phyloP scores from a whole-genome alignment of 2,113 vertebrate genomes.

The Paralichthys olivaceus region DNA sequence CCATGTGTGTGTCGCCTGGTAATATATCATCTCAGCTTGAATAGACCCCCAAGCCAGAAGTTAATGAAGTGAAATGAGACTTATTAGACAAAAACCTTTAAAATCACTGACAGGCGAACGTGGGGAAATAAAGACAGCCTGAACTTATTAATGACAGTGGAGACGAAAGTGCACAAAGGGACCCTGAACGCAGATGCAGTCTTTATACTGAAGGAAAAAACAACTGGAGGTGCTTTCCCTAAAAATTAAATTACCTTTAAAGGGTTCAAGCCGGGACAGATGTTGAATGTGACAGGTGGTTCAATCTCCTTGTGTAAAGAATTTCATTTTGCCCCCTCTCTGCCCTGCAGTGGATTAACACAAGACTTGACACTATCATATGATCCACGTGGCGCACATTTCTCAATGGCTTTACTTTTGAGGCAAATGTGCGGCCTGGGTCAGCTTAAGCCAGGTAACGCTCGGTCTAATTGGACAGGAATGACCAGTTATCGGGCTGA shows the following conservation, averaged over 20 bases:
- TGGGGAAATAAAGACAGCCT: constrained; percentile 54
- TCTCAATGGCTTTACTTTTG: constrained; percentile 50
- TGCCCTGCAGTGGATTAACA: constrained; percentile 42
- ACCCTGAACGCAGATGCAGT: constrained; percentile 3
- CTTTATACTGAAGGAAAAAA: neutral
- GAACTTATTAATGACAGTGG: constrained; percentile 68
- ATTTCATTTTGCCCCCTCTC: neutral
- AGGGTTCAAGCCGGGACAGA: constrained; percentile 28
- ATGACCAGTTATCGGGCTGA: constrained; percentile 61
- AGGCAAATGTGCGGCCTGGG: constrained; percentile 15
- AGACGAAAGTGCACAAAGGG: constrained; percentile 47
- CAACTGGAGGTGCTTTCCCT: neutral
- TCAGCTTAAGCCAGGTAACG: constrained; percentile 56
- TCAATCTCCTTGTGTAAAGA: neutral
- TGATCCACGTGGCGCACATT: constrained; percentile 51
- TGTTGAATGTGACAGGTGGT: neutral
- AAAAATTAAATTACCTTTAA: neutral
- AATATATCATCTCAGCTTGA: constrained; percentile 82
- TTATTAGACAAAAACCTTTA: constrained; percentile 84
- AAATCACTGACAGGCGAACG: constrained; percentile 79
- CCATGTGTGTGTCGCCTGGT: constrained; percentile 49
- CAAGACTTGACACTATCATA: constrained; percentile 47
- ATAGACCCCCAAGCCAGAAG: constrained; percentile 81
- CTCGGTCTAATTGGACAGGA: constrained; percentile 65
- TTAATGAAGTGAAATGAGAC: constrained; percentile 87